These are phyloP conservation scores for Paragorgia papillata DNA, from an alignment of 92 coral and sea anemone genomes.

Conservation along the genomic window DNA sequence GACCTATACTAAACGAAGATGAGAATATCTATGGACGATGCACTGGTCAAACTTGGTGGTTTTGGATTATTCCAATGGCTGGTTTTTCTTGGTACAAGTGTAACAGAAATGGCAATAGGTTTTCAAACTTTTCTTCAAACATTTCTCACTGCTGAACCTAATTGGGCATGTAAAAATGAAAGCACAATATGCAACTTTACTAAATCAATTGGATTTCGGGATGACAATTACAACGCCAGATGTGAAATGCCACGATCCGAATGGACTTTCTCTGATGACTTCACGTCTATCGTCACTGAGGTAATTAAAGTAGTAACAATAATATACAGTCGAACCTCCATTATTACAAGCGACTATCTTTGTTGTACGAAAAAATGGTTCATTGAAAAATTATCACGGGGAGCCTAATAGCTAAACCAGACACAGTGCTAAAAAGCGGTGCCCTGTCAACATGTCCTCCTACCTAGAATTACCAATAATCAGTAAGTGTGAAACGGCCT, in stretches of 20 bases:
- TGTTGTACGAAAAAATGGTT: no score
- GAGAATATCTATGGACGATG: slow-evolving; percentile 19
- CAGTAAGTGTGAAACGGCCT: no score
- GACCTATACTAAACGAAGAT: no score
- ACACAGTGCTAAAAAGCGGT: no score
- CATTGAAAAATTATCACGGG: no score
- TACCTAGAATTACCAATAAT: no score
- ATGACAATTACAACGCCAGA: slow-evolving; percentile 24
- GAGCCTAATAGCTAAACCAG: no score
- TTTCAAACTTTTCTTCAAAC: slow-evolving; percentile 9
- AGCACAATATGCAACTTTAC: slow-evolving; percentile 19
- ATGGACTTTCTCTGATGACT: slow-evolving; percentile 28
- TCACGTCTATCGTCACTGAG: slow-evolving; percentile 32
- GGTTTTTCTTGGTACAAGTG: not conserved
- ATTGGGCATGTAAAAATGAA: slow-evolving; percentile 17
- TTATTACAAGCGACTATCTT: no score
- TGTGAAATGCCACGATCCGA: slow-evolving; percentile 35
- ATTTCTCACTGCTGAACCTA: slow-evolving; percentile 21
- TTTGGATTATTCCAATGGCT: no score
- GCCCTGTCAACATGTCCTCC: no score
- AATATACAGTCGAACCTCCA: no score
- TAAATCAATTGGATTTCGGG: not conserved
- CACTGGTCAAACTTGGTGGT: slow-evolving; percentile 18
- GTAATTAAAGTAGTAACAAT: no score
- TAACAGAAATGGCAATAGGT: slow-evolving; percentile 18